Percentiles rank a stretch among this genome's conserved stretches.
Evolutionary conservation across 2,113 vertebrate species (phyloP).

Genomic region (Panthera tigris): DNA sequence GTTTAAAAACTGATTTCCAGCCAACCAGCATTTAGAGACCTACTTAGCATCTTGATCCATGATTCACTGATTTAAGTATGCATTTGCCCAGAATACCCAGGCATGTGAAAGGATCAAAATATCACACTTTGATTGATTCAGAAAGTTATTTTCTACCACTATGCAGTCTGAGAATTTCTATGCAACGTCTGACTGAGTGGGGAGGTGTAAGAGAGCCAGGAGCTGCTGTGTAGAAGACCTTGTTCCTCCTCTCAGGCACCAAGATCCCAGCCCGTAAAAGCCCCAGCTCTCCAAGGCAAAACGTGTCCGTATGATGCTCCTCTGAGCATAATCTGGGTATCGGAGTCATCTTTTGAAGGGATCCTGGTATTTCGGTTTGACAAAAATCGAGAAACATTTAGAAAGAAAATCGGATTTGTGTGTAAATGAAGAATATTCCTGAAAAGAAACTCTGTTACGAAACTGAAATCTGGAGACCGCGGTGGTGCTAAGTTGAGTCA

Average conservation of each 20-base stretch:
- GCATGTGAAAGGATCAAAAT: conserved; percentile 86
- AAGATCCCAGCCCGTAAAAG: not conserved
- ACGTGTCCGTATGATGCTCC: not conserved
- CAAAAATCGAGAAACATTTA: conserved; percentile 72
- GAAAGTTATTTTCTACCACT: conserved; percentile 79
- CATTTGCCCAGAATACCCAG: conserved; percentile 90
- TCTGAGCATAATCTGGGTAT: conserved; percentile 11
- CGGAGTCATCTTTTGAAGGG: conserved; percentile 68
- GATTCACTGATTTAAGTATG: conserved; percentile 90
- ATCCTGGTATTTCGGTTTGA: conserved; percentile 74
- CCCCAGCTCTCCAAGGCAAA: not conserved
- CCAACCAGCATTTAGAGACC: conserved; percentile 81
- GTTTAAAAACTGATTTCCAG: conserved; percentile 84
- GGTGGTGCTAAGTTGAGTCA: conserved; percentile 86
- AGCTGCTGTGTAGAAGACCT: not conserved
- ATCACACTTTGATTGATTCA: conserved; percentile 84
- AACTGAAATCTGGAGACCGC: conserved; percentile 88
- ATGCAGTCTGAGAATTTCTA: conserved; percentile 57
- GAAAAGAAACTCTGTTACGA: conserved; percentile 87
- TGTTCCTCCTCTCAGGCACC: not conserved
- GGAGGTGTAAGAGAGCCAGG: accelerated
- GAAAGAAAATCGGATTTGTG: conserved; percentile 78
- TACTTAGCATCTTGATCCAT: conserved; percentile 89
- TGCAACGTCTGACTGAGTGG: conserved; percentile 50
- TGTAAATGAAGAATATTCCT: conserved; percentile 87